Conservation (phyloP, 2,113 vertebrate genomes). For the Xiphorhynchus elegans region DNA sequence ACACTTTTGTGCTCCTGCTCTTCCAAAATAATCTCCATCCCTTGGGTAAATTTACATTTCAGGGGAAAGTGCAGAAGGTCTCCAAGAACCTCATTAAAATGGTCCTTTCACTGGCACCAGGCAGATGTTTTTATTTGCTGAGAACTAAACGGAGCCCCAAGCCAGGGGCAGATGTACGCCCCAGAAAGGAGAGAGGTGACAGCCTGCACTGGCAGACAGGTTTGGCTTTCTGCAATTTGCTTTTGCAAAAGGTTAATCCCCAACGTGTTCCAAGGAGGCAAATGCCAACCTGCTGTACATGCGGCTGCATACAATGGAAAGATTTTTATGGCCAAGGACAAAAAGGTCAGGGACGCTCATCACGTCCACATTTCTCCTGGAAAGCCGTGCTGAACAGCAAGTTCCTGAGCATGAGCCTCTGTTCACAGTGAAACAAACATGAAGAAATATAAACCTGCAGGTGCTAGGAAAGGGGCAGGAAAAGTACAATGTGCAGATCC, state of each 20-base stretch:
- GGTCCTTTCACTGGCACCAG: not conserved
- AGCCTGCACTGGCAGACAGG: not conserved
- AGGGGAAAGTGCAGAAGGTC: not conserved
- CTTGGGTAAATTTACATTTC: constrained; percentile 7
- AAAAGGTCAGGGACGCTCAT: not conserved
- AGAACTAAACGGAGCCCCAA: not conserved
- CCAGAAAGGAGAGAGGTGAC: not conserved
- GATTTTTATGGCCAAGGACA: not conserved
- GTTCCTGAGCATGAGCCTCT: not conserved
- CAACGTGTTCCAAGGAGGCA: not conserved
- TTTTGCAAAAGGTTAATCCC: constrained; percentile 29
- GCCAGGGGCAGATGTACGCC: not conserved
- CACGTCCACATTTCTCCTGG: not conserved
- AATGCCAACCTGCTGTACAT: not conserved
- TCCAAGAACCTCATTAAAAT: not conserved
- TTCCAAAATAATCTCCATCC: not conserved
- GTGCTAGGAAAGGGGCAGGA: not conserved
- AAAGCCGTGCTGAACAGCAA: not conserved
- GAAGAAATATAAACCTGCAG: not conserved
- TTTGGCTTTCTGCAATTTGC: not conserved
- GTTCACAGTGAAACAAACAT: not conserved
- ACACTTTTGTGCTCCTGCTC: not conserved
- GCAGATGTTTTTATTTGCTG: not conserved
- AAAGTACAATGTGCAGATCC: not conserved
- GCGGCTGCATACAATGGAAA: not conserved